Base-by-base conservation (phyloP, 2,113 vertebrate species). In the Barbus barbus region DNA sequence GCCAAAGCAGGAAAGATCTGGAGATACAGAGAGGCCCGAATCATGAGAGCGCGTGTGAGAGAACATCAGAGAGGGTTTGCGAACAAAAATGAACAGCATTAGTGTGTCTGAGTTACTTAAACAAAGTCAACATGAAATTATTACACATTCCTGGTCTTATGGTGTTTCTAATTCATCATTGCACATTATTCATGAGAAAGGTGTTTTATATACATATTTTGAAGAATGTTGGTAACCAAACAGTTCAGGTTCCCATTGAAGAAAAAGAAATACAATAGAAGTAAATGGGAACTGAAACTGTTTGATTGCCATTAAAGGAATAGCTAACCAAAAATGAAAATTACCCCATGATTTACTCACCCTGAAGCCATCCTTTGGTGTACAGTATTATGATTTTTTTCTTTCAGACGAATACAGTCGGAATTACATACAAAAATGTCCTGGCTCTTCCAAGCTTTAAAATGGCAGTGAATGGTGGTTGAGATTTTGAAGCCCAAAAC, bases 1-100 rank as follows among this genome's bases (percentile, higher is more conserved):
- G 96, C 95, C 93, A 98, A 94, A 93, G 96, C 95, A 88, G 97
- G 96, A 91, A 96, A 94, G 87, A 95, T 95, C 96, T 98, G 95
- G 89, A 89, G 90, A 95, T 89, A 94, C 84, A 87, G 86, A 84
- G 82, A 92, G 51, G 92, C 67, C 91, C 65, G 90, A 89, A n/a
- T 58, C 41, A 89, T 81, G 87, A 82, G 12, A 73, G 79, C 56
- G 79, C 78, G 80, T 87, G 83, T 88, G 41, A 85, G 51, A 83
- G 87, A 88, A n/a, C 38, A 28, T 46, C 14, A 60, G 28, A 85
- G 26, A 76, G 11, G 81, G 44, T 20, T 56, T 69, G 16, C 22
- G 24, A 58, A 81, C 20, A 61, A 24, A 58, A 73, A n/a, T 38
- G 22, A 58, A 58, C 41, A 87, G 78, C 48, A 79, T 75, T 74